A percentile compares a stretch with the other conserved stretches of the same genome.
Evolutionary conservation across 2,797 vertebrate genomes (phyloP).

Genomic region (Phoxinus dragarum): DNA sequence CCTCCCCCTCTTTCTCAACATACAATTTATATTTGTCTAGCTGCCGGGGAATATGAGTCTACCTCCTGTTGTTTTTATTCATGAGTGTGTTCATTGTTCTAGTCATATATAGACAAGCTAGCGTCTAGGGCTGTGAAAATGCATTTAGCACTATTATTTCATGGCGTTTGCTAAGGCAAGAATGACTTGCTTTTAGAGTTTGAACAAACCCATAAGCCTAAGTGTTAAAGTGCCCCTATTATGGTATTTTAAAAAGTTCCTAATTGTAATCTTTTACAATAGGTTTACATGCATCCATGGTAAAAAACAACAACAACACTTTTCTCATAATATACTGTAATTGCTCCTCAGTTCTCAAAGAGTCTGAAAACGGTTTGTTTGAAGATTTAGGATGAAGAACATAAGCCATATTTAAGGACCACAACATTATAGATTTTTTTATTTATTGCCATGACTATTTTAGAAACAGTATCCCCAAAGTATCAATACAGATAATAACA

Average conservation of each 20-base stretch:
- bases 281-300: not conserved
- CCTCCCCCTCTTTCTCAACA: slow-evolving; percentile 37
- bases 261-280: not conserved
- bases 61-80: slow-evolving; percentile 32
- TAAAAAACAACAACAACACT: not conserved
- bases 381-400: not conserved
- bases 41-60: slow-evolving; percentile 33
- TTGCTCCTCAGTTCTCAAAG: not conserved
- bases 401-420: not conserved
- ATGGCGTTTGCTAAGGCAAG: not conserved
- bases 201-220: not conserved
- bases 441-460: not conserved
- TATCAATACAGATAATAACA: not conserved
- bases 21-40: slow-evolving; percentile 55
- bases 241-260: not conserved
- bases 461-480: not conserved
- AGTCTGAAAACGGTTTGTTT: not conserved
- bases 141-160: not conserved
- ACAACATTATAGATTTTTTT: not conserved
- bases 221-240: not conserved
- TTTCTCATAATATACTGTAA: not conserved
- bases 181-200: not conserved
- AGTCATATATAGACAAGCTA: not conserved
- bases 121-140: slow-evolving; percentile 22
- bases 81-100: slow-evolving; percentile 48